These are phyloP conservation scores for Hydrozoanthus gracilis DNA, from an alignment of 92 coral and sea anemone genomes.

Conservation along the genomic window DNA sequence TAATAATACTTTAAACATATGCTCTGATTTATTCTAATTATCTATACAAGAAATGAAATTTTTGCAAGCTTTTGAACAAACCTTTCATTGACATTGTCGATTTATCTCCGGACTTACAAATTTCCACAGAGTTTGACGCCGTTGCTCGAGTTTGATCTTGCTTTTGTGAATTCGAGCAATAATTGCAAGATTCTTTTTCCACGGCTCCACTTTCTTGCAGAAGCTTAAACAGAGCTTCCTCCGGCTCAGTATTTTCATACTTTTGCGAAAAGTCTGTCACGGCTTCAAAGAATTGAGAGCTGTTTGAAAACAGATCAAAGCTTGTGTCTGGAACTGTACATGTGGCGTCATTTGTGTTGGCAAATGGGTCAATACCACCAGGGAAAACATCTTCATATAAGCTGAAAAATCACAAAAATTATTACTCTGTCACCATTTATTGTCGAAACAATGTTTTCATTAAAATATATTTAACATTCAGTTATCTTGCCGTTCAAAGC, in stretches of 20 bases:
- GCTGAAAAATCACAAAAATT: slow-evolving; percentile 8
- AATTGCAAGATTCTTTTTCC: not conserved
- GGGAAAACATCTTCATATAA: slow-evolving; percentile 47
- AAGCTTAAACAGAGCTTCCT: slow-evolving; percentile 68
- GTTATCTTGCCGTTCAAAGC: no score
- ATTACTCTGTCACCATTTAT: not conserved
- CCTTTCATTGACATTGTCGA: not conserved
- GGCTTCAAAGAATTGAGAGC: slow-evolving; percentile 34
- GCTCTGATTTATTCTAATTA: no score
- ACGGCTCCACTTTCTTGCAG: slow-evolving; percentile 57
- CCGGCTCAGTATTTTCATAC: slow-evolving; percentile 56
- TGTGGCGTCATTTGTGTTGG: slow-evolving; percentile 30
- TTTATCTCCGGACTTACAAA: not conserved
- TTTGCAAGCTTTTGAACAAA: not conserved
- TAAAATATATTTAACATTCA: no score
- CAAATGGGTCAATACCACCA: slow-evolving; percentile 35
- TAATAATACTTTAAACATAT: no score
- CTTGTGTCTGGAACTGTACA: slow-evolving; percentile 35
- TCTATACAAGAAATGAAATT: not conserved
- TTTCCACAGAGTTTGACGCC: not conserved
- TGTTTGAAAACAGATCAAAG: slow-evolving; percentile 52
- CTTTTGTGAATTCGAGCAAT: not conserved
- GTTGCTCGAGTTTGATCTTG: not conserved
- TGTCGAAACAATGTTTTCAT: no score
- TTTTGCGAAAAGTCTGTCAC: slow-evolving; percentile 31